phyloP scores from a whole-genome alignment of 92 coral and sea anemone genomes.

The Epizoanthus scotinus region DNA sequence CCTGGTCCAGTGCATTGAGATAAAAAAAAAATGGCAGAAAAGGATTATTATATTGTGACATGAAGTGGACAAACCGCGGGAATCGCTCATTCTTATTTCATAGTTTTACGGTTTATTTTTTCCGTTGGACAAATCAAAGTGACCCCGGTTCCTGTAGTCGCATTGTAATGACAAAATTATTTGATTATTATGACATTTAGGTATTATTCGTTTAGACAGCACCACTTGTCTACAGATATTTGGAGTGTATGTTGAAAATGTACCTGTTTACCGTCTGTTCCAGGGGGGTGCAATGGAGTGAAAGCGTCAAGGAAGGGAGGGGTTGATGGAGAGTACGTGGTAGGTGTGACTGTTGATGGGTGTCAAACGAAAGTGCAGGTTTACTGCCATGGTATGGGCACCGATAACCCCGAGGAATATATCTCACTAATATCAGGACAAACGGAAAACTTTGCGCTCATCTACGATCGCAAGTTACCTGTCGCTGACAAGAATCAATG shows the following conservation, averaged over 20 bases:
- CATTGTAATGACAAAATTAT: too few relatives aligned
- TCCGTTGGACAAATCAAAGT: too few relatives aligned
- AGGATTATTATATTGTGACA: too few relatives aligned
- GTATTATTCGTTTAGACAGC: too few relatives aligned
- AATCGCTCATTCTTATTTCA: too few relatives aligned
- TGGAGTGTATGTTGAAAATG: neutral
- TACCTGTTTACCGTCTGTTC: neutral
- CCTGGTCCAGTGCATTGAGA: too few relatives aligned
- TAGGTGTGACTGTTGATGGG: conserved; percentile 58
- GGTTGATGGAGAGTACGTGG: conserved; percentile 71
- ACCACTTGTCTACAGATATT: neutral
- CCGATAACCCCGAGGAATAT: conserved; percentile 72
- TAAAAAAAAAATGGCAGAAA: too few relatives aligned
- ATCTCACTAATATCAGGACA: conserved; percentile 70
- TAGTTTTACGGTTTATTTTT: too few relatives aligned
- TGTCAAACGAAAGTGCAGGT: conserved; percentile 72
- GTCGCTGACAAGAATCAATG: conserved; percentile 56
- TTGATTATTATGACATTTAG: too few relatives aligned
- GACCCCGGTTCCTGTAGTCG: too few relatives aligned
- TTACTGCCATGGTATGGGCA: conserved; percentile 76
- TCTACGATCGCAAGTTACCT: conserved; percentile 75
- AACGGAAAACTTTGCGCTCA: conserved; percentile 66
- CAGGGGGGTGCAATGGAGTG: conserved; percentile 79
- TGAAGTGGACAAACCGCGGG: too few relatives aligned
- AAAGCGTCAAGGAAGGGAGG: conserved; percentile 61